Evolutionary conservation across 2,888 invertebrate species (phyloP).

Genomic region (Thymelicus acteon): DNA sequence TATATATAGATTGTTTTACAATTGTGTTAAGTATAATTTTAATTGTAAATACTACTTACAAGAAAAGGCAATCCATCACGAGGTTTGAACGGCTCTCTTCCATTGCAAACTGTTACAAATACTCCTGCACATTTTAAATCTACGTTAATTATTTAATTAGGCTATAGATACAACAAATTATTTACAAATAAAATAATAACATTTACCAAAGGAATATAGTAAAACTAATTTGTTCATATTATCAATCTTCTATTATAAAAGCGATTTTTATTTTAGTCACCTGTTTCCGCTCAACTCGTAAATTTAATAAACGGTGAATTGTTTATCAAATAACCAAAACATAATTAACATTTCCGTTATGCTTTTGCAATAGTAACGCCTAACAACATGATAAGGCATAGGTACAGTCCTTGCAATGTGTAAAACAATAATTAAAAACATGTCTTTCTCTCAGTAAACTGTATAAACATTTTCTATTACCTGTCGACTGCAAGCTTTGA

Average conservation of each 20-base stretch:
- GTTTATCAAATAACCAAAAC: constrained; percentile 17
- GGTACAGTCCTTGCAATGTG: too few species aligned
- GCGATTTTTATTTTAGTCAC: neutral
- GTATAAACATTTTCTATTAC: too few species aligned
- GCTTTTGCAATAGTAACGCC: constrained; percentile 8
- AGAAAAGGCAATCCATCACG: constrained; percentile 58
- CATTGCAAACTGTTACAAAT: constrained; percentile 46
- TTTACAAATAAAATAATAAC: neutral
- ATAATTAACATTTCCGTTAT: constrained; percentile 10
- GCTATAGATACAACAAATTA: neutral
- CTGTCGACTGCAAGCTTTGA: neutral
- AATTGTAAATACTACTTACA: constrained; percentile 54
- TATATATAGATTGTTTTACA: too few species aligned
- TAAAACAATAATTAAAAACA: too few species aligned
- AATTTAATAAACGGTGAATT: neutral
- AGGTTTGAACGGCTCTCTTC: constrained; percentile 62
- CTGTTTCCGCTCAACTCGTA: neutral
- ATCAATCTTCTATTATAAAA: neutral
- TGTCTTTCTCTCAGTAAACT: too few species aligned
- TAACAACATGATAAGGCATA: neutral
- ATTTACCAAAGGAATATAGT: neutral
- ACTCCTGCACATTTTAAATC: constrained; percentile 23
- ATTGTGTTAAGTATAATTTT: too few species aligned
- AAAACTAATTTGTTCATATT: constrained; percentile 5
- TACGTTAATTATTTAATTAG: neutral